Evolutionary conservation across 2,888 invertebrate genomes (phyloP), one percentile per base, ranked within the genome.

Genomic region (Mechanitis mazaeus): DNA sequence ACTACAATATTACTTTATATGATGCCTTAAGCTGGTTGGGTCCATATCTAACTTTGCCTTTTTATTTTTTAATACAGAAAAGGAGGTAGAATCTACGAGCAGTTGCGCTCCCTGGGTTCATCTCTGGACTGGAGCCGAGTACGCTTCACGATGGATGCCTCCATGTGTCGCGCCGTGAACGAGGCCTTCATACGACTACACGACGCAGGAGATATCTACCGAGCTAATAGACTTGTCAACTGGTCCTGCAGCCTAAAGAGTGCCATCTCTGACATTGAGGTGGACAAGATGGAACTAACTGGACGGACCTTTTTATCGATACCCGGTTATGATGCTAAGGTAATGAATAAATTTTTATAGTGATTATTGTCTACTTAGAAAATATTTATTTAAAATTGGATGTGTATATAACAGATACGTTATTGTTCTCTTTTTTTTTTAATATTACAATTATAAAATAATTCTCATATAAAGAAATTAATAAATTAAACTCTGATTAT

Each of bases 241-340:
- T 99, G 99, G 99, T 99, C 98, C 0, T 99, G 99, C 78, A 92
- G 96, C 0, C 88, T 99, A 12, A 96, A 97, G 78, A 98, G 98
- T 57, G 99, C 99, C 7, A 99, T 99, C 71, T 99, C 99, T 0
- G 99, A 99, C 80, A 98, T 99, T 69, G 99, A 99, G 87, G 98
- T 99, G 2, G 99, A 99, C 80, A 99, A 99, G 86, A 83, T 95
- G 50, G 97, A 98, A 78, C 84, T 99, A 47, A 79, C 93, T 3
- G 98, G 98, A 0, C 91, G 95, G 57, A 99, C 98, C 0, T 81
- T 96, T 71, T 80, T 99, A 55, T 77, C 93, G 33, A 97, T 99
- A 68, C 99, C 99, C 0, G 98, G 98, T 0, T 97, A 98, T 80
- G 91, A 93, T n/a, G 92, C 94, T 46, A 95, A 95, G 87, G 91